Conservation (phyloP, 2,888 invertebrate genomes). For the Tortrix viridana region DNA sequence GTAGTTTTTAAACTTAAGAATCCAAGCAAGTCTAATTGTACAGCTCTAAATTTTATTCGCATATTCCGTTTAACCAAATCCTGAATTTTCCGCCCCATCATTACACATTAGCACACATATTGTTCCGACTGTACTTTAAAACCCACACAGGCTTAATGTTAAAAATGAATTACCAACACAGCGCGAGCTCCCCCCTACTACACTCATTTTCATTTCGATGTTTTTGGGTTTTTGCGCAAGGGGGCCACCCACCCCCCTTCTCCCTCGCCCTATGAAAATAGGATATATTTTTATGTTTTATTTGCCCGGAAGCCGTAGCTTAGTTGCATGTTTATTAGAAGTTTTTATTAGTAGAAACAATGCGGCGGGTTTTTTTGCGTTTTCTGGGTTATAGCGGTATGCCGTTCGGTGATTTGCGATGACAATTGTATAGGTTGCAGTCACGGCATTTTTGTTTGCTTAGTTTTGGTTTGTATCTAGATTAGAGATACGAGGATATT, state of each 20-base stretch:
- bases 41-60: too few species aligned
- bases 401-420: constrained; percentile 65
- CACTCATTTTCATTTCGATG: constrained; percentile 85
- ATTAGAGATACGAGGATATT: constrained; percentile 12
- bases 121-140: constrained; percentile 78
- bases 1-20: too few species aligned
- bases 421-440: constrained; percentile 63
- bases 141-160: constrained; percentile 83
- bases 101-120: constrained; percentile 56
- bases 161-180: constrained; percentile 85
- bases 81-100: constrained; percentile 43
- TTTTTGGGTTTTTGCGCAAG: constrained; percentile 85
- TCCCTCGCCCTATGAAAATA: constrained; percentile 83
- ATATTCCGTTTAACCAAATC: too few species aligned
- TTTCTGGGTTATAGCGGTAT: constrained; percentile 49
- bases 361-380: constrained; percentile 60
- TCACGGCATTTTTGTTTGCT: constrained; percentile 69
- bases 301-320: constrained; percentile 83
- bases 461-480: constrained; percentile 34
- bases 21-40: too few species aligned
- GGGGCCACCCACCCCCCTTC: constrained; percentile 53
- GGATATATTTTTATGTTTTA: constrained; percentile 85
- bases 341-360: constrained; percentile 83
- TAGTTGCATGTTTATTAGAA: constrained; percentile 85
- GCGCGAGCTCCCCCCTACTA: constrained; percentile 70